Evolutionary conservation across 2,888 invertebrate genomes (phyloP), one percentile per base, ranked within the genome.

Genomic region (Polylopha cassiicola): DNA sequence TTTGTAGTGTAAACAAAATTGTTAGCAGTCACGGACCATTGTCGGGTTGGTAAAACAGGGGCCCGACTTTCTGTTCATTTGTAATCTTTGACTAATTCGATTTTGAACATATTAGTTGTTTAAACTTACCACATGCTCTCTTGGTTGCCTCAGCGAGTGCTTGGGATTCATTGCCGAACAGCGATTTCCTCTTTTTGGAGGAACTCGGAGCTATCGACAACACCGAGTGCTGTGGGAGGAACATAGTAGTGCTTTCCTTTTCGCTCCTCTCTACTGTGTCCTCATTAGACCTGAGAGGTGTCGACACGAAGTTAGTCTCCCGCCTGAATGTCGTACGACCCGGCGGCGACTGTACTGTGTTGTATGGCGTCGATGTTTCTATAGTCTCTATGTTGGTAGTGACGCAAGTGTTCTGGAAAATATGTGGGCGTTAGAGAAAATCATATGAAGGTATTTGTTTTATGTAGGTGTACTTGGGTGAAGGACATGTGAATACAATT

Each of bases 181-280:
- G 50, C 4, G 73, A 71, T 46, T 73, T 75, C 33, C 81, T 59
- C 48, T 72, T 77, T 13, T 37, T 48, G 3, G 61, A 47, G 15
- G 69, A 46, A 22, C 70, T 61, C 7, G 58, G 53, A 1, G 65
- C 64, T 26, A 53, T 47, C 3, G 46, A 51, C n/a, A 65, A 51
- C 2, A 66, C 43, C 17, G 65, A 50, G 34, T 65, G 64, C 15
- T 65, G 61, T 2, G 58, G 22, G 37, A 58, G 62, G 18, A 55
- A 62, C 15, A 42, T 30, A 9, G 43, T 38, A 9, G 46, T 43
- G 11, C 37, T 46, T 5, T 65, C 54, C 33, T 50, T 55, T 9
- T 68, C 64, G 44, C 32, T 53, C 10, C 39, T 53, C 0, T 63
- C 65, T 4, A 41, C 43, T 15, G 48, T 33, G 9, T 66, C 66